These are phyloP conservation scores for Emberiza fucata DNA, from an alignment of 2,113 vertebrate species.

Conservation along the genomic window DNA sequence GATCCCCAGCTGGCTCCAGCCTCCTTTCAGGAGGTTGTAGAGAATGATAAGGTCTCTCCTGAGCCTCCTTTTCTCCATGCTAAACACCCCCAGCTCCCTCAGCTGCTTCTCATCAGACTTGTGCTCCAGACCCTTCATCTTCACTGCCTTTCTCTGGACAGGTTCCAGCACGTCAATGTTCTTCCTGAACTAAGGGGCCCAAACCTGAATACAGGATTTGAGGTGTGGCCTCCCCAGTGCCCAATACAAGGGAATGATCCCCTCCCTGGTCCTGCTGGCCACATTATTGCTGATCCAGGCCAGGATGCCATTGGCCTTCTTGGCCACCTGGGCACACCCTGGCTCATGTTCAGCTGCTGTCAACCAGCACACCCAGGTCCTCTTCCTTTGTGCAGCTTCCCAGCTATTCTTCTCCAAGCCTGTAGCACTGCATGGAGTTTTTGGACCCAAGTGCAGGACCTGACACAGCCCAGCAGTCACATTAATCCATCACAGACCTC, in stretches of 20 bases:
- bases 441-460: not conserved
- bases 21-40: not conserved
- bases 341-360: not conserved
- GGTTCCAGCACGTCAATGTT: rapidly evolving
- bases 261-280: not conserved
- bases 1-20: rapidly evolving
- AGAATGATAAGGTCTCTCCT: not conserved
- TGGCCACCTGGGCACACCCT: not conserved
- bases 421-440: not conserved
- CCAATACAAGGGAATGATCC: rapidly evolving
- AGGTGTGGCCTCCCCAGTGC: not conserved
- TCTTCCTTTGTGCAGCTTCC: not conserved
- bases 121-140: not conserved
- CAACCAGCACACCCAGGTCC: rapidly evolving
- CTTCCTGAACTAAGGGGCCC: not conserved
- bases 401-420: not conserved
- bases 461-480: not conserved
- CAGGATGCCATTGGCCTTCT: not conserved
- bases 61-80: not conserved
- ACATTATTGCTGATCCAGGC: not conserved
- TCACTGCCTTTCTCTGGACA: not conserved
- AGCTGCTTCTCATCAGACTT: not conserved
- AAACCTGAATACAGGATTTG: not conserved
- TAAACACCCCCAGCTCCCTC: not conserved
- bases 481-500: not conserved